Conservation (phyloP, 2,797 vertebrate genomes). For the Meda fulgida region DNA sequence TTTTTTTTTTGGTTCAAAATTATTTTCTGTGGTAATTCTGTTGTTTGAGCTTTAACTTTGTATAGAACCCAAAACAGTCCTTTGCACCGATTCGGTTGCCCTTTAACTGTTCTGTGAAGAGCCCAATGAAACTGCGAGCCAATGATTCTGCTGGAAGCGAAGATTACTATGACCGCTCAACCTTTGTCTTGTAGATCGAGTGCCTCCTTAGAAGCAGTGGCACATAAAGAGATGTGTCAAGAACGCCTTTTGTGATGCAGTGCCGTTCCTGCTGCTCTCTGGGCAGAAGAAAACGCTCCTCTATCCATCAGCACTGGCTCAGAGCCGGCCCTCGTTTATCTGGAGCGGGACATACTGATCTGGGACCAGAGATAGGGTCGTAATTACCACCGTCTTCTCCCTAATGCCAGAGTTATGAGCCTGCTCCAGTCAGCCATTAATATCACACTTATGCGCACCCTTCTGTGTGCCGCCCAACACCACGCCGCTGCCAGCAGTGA, state of each 20-base stretch:
- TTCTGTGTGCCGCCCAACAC: background rate
- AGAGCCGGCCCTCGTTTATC: constrained; percentile 40
- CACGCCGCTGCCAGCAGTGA: background rate
- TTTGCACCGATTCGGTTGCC: background rate
- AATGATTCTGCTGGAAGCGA: background rate
- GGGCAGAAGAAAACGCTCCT: constrained; percentile 19
- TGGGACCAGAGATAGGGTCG: constrained; percentile 37
- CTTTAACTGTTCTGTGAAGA: background rate
- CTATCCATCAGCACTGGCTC: constrained; percentile 26
- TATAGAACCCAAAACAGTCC: background rate
- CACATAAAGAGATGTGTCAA: constrained; percentile 30
- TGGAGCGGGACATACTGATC: constrained; percentile 34
- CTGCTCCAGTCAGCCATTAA: constrained; percentile 48
- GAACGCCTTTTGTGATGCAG: constrained; percentile 11
- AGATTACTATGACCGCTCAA: background rate
- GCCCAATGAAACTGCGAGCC: background rate
- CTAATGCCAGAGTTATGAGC: constrained; percentile 56
- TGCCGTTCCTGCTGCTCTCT: constrained; percentile 8
- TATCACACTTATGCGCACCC: constrained; percentile 9
- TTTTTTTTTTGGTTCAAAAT: background rate
- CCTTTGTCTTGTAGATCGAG: constrained; percentile 40
- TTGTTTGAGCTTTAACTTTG: background rate
- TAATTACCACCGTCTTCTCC: constrained; percentile 52
- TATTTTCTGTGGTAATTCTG: background rate
- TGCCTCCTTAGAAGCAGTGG: constrained; percentile 20